Evolutionary conservation across 2,113 vertebrate species (phyloP).

Genomic region (Rhagologus leucostigma): DNA sequence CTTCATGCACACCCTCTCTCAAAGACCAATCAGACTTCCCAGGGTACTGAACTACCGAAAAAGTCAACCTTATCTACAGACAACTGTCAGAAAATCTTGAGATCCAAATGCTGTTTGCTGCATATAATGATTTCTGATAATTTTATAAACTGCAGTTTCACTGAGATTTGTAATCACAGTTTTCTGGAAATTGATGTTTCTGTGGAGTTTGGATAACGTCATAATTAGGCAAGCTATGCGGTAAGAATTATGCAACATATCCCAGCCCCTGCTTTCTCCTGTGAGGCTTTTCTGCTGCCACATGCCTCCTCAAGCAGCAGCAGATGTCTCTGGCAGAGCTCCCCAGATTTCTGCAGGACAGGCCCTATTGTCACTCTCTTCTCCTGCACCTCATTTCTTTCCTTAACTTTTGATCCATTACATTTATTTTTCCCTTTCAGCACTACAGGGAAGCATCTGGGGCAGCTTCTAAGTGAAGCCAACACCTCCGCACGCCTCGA

Average conservation of each 20-base stretch:
- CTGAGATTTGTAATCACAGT: background rate
- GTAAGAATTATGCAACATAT: background rate
- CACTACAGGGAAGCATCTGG: background rate
- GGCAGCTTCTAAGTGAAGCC: background rate
- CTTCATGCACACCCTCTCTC: background rate
- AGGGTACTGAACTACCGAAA: background rate
- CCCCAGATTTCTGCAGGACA: background rate
- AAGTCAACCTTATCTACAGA: background rate
- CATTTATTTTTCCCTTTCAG: background rate
- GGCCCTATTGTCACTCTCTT: background rate
- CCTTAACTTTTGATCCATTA: background rate
- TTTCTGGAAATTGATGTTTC: background rate
- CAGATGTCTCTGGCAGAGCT: background rate
- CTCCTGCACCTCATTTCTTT: background rate
- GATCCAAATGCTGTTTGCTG: background rate
- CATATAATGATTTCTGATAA: background rate
- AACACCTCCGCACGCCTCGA: accelerated
- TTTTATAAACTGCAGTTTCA: background rate
- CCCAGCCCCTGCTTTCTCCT: background rate
- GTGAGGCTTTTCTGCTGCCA: background rate
- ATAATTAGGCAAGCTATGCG: background rate
- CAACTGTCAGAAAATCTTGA: background rate
- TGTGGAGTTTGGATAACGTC: background rate
- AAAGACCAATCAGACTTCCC: background rate
- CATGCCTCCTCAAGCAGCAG: accelerated